Conservation (phyloP, 2,888 invertebrate genomes). For the Punctoribates punctum region DNA sequence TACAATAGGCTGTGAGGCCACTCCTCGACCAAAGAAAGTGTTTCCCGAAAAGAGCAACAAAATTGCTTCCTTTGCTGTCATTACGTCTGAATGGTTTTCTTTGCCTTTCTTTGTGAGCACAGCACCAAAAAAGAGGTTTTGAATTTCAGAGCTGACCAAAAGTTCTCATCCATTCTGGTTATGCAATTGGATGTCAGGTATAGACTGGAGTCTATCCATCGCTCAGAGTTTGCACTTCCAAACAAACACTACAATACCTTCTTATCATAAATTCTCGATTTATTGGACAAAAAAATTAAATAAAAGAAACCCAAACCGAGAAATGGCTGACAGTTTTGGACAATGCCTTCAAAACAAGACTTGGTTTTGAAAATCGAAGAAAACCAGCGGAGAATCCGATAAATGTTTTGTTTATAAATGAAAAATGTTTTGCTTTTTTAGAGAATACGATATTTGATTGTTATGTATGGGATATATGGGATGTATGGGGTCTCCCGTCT, state of each 20-base stretch:
- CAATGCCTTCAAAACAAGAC: slow-evolving; percentile 4
- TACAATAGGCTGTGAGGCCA: not conserved
- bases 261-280: slow-evolving; percentile 33
- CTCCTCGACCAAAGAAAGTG: not conserved
- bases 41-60: slow-evolving; percentile 32
- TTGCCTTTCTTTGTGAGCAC: not conserved
- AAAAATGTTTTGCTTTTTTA: slow-evolving; percentile 22
- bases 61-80: slow-evolving; percentile 35
- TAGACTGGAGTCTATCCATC: not conserved
- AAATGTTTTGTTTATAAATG: slow-evolving; percentile 29
- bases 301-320: not conserved
- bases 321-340: slow-evolving; percentile 9
- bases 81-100: slow-evolving; percentile 19
- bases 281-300: slow-evolving; percentile 27
- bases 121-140: slow-evolving; percentile 9
- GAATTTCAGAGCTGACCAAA: slow-evolving; percentile 25
- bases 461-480: not conserved
- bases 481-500: not conserved
- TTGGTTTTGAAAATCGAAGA: not conserved
- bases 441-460: not conserved
- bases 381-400: not conserved
- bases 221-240: not conserved
- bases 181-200: slow-evolving; percentile 22
- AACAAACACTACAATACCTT: slow-evolving; percentile 15
- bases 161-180: not conserved